Evolutionary conservation across 2,113 vertebrate species (phyloP).

Genomic region (Macrotus californicus): DNA sequence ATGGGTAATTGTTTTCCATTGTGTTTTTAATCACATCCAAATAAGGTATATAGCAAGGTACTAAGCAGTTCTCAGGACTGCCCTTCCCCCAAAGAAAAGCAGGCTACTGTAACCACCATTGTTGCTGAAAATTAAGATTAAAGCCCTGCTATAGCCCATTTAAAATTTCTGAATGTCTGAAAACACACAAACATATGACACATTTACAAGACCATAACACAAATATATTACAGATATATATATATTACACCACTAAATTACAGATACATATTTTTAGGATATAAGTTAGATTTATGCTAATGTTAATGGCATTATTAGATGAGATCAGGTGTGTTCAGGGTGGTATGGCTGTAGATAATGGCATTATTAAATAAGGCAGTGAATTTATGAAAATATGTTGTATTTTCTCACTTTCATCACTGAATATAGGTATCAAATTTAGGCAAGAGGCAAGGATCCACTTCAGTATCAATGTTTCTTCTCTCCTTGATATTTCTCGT

Average conservation of each 20-base stretch:
- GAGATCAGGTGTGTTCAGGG: too few relatives aligned
- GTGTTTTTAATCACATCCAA: background rate
- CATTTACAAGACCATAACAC: background rate
- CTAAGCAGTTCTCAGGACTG: background rate
- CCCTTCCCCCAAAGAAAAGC: accelerated
- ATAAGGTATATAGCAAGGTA: background rate
- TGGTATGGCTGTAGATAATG: background rate
- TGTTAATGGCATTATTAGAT: background rate
- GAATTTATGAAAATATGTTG: background rate
- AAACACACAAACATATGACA: background rate
- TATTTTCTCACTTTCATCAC: background rate
- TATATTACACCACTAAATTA: background rate
- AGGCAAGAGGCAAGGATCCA: background rate
- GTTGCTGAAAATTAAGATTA: background rate
- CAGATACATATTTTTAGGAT: background rate
- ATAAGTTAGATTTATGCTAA: background rate
- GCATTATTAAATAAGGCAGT: background rate
- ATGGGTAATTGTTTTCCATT: background rate
- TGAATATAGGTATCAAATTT: background rate
- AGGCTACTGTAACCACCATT: background rate
- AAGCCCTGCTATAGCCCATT: background rate
- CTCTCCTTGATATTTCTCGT: background rate
- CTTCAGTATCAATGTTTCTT: background rate
- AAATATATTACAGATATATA: too few relatives aligned
- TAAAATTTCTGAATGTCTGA: background rate